phyloP scores from a whole-genome alignment of 2,797 vertebrate genomes.

The Brotogeris chrysoptera region DNA sequence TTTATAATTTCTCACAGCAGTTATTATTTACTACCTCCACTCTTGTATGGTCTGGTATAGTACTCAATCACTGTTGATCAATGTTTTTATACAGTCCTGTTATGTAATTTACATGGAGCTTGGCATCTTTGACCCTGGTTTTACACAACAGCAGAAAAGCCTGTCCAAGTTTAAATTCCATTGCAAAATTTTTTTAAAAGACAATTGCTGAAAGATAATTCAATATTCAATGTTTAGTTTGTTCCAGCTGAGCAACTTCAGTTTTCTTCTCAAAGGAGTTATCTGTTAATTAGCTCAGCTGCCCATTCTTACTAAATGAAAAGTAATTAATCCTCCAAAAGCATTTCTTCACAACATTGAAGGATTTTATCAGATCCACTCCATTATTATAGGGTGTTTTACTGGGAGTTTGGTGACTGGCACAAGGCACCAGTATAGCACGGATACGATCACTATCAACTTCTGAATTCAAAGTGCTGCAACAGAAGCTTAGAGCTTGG shows the following conservation, averaged over 20 bases:
- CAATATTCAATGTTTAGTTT: not conserved
- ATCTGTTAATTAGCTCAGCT: constrained; percentile 3
- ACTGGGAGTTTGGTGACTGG: not conserved
- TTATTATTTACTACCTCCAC: not conserved
- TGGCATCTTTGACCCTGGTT: not conserved
- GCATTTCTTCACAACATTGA: not conserved
- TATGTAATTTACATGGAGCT: not conserved
- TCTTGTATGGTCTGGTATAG: not conserved
- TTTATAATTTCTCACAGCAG: not conserved
- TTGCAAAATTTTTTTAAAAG: not conserved
- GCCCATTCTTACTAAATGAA: not conserved
- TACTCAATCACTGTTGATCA: not conserved
- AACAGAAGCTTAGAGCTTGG: not conserved
- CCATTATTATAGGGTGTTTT: not conserved
- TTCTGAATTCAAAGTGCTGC: not conserved
- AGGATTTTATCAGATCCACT: not conserved
- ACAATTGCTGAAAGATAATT: not conserved
- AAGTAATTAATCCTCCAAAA: constrained; percentile 33
- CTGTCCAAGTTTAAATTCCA: not conserved
- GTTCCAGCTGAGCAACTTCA: constrained; percentile 17
- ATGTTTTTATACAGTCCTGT: not conserved
- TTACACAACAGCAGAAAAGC: not conserved
- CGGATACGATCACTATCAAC: not conserved
- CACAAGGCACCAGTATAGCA: not conserved
- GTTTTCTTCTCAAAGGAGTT: constrained; percentile 19